These are phyloP conservation scores for Apotomis capreana DNA, from an alignment of 2,888 invertebrate species.

Conservation along the genomic window DNA sequence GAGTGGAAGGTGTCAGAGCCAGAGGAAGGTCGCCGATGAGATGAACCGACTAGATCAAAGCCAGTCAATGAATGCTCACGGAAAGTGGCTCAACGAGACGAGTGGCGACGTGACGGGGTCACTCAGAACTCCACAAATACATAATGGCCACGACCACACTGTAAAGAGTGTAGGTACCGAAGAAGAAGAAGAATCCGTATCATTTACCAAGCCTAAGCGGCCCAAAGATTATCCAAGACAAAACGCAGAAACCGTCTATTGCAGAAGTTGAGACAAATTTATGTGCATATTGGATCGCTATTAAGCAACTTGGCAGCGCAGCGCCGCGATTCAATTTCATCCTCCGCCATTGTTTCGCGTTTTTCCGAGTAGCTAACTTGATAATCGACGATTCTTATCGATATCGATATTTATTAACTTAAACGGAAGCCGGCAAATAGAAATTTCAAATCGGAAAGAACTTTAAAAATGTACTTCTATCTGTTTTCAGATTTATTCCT, in stretches of 20 bases:
- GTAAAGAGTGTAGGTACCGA: too few species aligned
- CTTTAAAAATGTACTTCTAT: too few species aligned
- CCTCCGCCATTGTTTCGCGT: conserved; percentile 19
- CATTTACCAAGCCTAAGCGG: conserved; percentile 12
- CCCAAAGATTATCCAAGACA: conserved; percentile 30
- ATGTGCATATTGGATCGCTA: conserved; percentile 71
- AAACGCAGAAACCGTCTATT: conserved; percentile 43
- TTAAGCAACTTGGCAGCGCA: conserved; percentile 55
- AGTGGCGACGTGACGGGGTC: too few species aligned
- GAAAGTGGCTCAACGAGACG: too few species aligned
- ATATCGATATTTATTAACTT: conserved; percentile 15
- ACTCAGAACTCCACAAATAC: too few species aligned
- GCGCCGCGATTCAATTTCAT: conserved; percentile 61
- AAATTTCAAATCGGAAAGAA: too few species aligned
- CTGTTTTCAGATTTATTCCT: too few species aligned
- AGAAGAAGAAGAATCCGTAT: conserved; percentile 1
- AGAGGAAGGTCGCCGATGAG: too few species aligned
- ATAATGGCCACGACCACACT: too few species aligned
- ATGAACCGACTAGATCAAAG: too few species aligned
- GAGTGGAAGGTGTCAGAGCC: too few species aligned
- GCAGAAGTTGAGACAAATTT: conserved; percentile 59
- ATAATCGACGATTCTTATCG: conserved; percentile 18
- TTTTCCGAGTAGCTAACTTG: conserved; percentile 23
- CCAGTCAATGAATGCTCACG: too few species aligned
- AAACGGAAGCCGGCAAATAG: neutral